Evolutionary conservation across 2,797 vertebrate genomes (phyloP).

Genomic region (Tenualosa ilisha): DNA sequence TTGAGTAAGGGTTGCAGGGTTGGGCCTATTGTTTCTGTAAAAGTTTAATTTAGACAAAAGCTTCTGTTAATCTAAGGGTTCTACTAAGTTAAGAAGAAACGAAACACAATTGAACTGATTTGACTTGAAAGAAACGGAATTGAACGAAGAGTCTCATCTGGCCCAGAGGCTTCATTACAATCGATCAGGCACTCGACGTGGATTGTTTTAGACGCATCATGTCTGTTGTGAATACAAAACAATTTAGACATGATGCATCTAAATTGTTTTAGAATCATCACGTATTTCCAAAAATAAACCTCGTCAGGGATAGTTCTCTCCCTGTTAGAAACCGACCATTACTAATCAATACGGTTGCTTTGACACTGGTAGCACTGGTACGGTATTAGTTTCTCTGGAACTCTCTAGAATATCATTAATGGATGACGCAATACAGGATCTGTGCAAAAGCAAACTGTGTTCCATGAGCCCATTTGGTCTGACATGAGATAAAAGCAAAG

Average conservation of each 20-base stretch:
- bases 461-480: background rate
- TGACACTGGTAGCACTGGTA: background rate
- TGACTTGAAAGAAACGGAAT: background rate
- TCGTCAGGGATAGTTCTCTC: background rate
- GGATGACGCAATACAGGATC: slow-evolving; percentile 29
- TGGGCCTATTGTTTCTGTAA: background rate
- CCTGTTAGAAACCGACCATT: slow-evolving; percentile 21
- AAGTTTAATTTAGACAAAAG: background rate
- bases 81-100: background rate
- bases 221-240: too few relatives aligned
- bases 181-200: background rate
- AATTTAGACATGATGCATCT: too few relatives aligned
- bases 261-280: too few relatives aligned
- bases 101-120: background rate
- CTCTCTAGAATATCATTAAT: slow-evolving; percentile 31
- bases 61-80: background rate
- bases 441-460: background rate
- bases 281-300: background rate
- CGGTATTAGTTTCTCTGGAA: slow-evolving; percentile 32
- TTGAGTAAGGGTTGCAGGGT: background rate
- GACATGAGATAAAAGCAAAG: background rate
- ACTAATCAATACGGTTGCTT: slow-evolving; percentile 35
- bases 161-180: background rate
- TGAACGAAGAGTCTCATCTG: background rate
- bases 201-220: background rate